These are phyloP conservation scores for Noctua fimbriata DNA, from an alignment of 2,888 invertebrate genomes.

Conservation along the genomic window DNA sequence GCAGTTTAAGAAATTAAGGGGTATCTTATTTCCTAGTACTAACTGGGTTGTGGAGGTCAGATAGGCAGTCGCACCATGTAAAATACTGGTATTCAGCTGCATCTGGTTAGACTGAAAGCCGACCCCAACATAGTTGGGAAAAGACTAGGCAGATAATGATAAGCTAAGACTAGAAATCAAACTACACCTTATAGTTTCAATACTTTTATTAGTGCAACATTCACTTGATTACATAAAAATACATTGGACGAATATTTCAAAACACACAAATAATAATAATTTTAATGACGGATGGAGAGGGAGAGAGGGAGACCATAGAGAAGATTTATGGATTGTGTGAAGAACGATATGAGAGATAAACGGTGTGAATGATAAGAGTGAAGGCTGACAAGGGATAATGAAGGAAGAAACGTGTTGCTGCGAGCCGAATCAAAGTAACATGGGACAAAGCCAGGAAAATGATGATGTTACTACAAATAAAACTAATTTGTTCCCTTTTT, in stretches of 20 bases:
- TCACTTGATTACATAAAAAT: slow-evolving; percentile 74
- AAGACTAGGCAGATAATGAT: too few species aligned
- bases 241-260: slow-evolving; percentile 56
- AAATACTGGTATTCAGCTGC: too few species aligned
- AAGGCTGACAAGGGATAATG: neutral
- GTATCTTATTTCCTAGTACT: too few species aligned
- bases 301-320: neutral
- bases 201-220: slow-evolving; percentile 76
- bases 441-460: neutral
- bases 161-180: slow-evolving; percentile 22
- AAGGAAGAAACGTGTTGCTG: neutral
- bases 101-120: too few species aligned
- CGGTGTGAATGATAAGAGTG: neutral
- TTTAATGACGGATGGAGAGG: neutral
- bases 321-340: neutral
- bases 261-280: neutral
- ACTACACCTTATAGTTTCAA: slow-evolving; percentile 51
- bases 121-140: too few species aligned
- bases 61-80: too few species aligned
- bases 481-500: slow-evolving; percentile 59
- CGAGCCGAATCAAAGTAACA: neutral
- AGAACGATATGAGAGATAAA: neutral
- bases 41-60: too few species aligned
- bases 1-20: too few species aligned
- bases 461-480: slow-evolving; percentile 35